These are phyloP conservation scores for Conistra vaccinii DNA, from an alignment of 2,888 invertebrate genomes.

Conservation along the genomic window DNA sequence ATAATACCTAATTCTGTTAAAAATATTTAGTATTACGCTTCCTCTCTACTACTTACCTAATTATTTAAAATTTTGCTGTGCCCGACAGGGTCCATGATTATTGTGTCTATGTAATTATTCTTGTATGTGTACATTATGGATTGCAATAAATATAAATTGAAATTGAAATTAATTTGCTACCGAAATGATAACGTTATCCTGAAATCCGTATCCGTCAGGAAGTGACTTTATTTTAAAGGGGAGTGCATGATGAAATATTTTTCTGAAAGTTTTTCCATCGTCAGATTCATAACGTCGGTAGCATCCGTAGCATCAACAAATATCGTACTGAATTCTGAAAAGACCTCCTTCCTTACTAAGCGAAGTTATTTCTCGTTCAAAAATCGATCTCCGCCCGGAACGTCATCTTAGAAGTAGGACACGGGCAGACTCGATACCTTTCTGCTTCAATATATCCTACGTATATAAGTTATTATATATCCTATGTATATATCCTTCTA, in stretches of 20 bases:
- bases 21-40: no score
- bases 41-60: no score
- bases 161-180: no score
- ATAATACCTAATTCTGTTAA: no score
- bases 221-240: constrained; percentile 1
- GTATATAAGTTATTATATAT: no score
- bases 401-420: constrained; percentile 34
- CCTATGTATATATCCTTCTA: no score
- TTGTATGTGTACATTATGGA: no score
- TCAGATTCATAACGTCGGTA: background rate
- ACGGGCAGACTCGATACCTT: constrained; percentile 17
- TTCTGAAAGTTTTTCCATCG: background rate
- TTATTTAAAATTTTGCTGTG: no score
- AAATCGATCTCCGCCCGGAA: constrained; percentile 29
- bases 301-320: constrained; percentile 18
- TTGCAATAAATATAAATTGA: no score
- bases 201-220: constrained; percentile 21
- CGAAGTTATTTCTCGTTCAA: constrained; percentile 7
- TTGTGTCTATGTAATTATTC: no score
- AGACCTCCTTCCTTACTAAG: background rate
- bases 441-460: constrained; percentile 18
- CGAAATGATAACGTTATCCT: constrained; percentile 32
- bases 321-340: constrained; percentile 11
- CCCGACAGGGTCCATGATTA: no score
- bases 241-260: background rate